Evolutionary conservation across 2,888 invertebrate genomes (phyloP).

Genomic region (Ornithoptera alexandrae): DNA sequence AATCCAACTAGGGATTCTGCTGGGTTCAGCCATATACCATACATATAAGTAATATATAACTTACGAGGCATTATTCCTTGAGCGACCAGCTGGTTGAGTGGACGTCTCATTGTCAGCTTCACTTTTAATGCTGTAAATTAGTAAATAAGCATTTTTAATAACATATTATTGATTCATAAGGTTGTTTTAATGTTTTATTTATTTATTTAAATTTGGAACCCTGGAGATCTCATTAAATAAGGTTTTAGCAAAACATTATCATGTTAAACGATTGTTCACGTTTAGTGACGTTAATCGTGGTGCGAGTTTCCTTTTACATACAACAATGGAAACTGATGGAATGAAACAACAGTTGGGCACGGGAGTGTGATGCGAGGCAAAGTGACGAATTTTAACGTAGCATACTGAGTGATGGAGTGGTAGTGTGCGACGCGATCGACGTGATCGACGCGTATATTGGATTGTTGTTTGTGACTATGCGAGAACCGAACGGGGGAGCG

Average conservation of each 20-base stretch:
- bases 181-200: too few species aligned
- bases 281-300: slow-evolving; percentile 25
- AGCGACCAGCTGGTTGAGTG: slow-evolving; percentile 96
- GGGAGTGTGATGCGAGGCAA: slow-evolving; percentile 58
- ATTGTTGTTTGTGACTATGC: slow-evolving; percentile 52
- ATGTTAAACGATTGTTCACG: not conserved
- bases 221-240: not conserved
- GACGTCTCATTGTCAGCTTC: slow-evolving; percentile 96
- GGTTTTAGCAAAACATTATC: not conserved
- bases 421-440: slow-evolving; percentile 34
- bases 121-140: slow-evolving; percentile 94
- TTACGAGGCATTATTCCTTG: slow-evolving; percentile 99
- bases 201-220: too few species aligned
- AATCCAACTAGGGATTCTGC: not conserved
- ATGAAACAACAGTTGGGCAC: slow-evolving; percentile 49
- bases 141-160: slow-evolving; percentile 35
- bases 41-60: slow-evolving; percentile 64
- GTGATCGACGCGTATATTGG: slow-evolving; percentile 64
- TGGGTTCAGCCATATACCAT: not conserved
- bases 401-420: slow-evolving; percentile 39
- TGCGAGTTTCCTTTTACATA: slow-evolving; percentile 53
- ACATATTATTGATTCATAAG: too few species aligned
- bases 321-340: slow-evolving; percentile 60
- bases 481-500: slow-evolving; percentile 43
- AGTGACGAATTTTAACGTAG: slow-evolving; percentile 68